phyloP scores from a whole-genome alignment of 2,888 invertebrate species.

The Amorpha juglandis region DNA sequence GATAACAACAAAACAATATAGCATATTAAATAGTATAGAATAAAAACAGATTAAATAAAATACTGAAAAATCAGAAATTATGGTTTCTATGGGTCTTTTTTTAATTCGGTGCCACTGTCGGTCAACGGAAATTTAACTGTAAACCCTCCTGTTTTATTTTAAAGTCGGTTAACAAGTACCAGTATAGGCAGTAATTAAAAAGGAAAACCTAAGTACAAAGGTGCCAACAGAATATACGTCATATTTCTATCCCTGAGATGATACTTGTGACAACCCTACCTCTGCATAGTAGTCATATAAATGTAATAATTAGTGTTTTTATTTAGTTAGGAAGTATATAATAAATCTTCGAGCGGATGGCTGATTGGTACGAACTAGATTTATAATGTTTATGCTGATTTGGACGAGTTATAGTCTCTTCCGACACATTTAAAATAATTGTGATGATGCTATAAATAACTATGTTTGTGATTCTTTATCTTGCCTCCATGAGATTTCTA shows the following conservation, averaged over 20 bases:
- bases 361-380: slow-evolving; percentile 3
- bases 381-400: slow-evolving; percentile 1
- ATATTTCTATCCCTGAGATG: background rate
- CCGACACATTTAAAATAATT: slow-evolving; percentile 2
- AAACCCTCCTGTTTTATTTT: no score
- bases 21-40: no score
- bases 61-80: no score
- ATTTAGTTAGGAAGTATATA: slow-evolving; percentile 25
- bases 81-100: no score
- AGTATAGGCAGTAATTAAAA: no score
- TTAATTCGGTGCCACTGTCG: no score
- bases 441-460: background rate
- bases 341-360: slow-evolving; percentile 5
- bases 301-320: slow-evolving; percentile 36
- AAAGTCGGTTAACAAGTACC: no score
- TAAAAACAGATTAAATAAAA: no score
- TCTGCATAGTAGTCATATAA: slow-evolving; percentile 36
- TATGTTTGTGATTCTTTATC: background rate
- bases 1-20: no score
- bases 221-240: no score
- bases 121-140: no score
- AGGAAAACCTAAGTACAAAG: no score
- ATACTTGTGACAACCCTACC: background rate
- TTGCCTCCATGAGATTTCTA: background rate
- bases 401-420: background rate